phyloP scores from a whole-genome alignment of 2,888 invertebrate species.

The Cylindroiulus punctatus region DNA sequence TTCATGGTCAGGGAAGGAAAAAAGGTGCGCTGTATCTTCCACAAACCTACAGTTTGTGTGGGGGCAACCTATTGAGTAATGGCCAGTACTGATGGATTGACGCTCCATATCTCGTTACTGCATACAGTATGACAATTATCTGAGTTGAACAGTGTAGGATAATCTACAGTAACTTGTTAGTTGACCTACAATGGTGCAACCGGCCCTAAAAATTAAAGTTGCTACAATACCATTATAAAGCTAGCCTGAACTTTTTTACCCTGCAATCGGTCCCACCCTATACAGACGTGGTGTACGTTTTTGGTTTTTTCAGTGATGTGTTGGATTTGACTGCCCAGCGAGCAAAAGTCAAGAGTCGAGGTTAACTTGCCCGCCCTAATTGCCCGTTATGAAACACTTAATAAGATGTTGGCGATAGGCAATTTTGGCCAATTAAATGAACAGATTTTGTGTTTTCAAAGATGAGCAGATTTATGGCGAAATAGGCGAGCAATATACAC shows the following conservation, averaged over 20 bases:
- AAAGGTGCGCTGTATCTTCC: neutral
- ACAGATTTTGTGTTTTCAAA: neutral
- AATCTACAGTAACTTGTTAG: too few species aligned
- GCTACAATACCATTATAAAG: too few species aligned
- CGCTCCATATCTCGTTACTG: too few species aligned
- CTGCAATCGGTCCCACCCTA: neutral
- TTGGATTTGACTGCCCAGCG: neutral
- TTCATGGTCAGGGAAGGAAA: neutral
- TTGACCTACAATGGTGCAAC: too few species aligned
- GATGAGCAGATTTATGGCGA: neutral
- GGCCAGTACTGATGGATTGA: too few species aligned
- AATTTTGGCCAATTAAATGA: neutral
- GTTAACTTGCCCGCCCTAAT: conserved; percentile 7
- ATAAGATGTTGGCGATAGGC: neutral
- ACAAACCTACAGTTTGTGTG: too few species aligned
- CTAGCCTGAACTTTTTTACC: neutral
- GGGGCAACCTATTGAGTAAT: too few species aligned
- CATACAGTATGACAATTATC: too few species aligned
- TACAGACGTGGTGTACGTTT: neutral
- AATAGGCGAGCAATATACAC: too few species aligned
- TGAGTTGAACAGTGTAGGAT: too few species aligned
- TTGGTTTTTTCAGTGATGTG: neutral
- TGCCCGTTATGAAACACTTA: conserved; percentile 7
- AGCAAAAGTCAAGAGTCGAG: neutral
- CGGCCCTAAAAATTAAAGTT: too few species aligned